Conservation (phyloP, 92 coral and sea anemone genomes). For the Isaurus tuberculatus region DNA sequence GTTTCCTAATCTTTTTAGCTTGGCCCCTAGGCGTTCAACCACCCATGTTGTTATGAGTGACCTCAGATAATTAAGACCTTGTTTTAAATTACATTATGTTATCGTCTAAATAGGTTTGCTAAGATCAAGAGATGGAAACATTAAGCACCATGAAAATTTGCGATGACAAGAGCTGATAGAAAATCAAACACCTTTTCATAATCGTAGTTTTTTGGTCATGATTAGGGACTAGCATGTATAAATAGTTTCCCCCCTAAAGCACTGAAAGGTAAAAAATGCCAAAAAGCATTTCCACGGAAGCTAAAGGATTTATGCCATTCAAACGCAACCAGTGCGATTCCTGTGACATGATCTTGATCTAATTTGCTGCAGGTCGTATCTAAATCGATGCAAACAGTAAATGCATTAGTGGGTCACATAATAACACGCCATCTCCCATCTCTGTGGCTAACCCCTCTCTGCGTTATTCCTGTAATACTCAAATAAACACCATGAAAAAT, state of each 20-base stretch:
- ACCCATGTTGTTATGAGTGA: slow-evolving; percentile 61
- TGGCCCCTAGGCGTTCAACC: slow-evolving; percentile 46
- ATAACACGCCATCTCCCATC: slow-evolving; percentile 40
- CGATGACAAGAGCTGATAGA: slow-evolving; percentile 68
- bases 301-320: not conserved
- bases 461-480: slow-evolving; percentile 11
- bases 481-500: slow-evolving; percentile 41
- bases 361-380: slow-evolving; percentile 46
- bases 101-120: slow-evolving; percentile 69
- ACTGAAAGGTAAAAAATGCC: slow-evolving; percentile 18
- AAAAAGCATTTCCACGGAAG: slow-evolving; percentile 35
- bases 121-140: slow-evolving; percentile 71
- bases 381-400: slow-evolving; percentile 17
- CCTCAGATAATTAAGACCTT: slow-evolving; percentile 74
- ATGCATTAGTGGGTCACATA: slow-evolving; percentile 31
- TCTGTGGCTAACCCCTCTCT: slow-evolving; percentile 43
- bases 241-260: slow-evolving; percentile 36
- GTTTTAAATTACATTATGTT: slow-evolving; percentile 76
- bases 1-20: slow-evolving; percentile 33
- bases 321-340: slow-evolving; percentile 2
- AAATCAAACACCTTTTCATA: slow-evolving; percentile 48
- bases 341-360: slow-evolving; percentile 34
- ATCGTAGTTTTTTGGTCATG: not conserved
- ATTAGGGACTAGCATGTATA: not conserved
- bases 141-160: slow-evolving; percentile 69